phyloP scores from a whole-genome alignment of 2,113 vertebrate genomes.

The Acrocephalus kingi region DNA sequence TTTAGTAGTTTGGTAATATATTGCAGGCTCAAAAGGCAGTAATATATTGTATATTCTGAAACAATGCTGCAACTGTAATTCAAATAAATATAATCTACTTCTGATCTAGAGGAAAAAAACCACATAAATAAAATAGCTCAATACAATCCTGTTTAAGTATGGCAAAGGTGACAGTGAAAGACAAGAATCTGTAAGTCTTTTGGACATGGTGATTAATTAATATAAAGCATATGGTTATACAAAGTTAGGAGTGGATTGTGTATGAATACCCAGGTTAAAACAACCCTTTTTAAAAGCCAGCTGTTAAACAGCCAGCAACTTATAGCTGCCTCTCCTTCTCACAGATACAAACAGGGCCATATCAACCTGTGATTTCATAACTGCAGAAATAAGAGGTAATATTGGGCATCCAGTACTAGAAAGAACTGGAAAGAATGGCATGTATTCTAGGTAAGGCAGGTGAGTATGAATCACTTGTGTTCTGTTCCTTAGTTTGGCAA shows the following conservation, averaged over 20 bases:
- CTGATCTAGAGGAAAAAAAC: neutral
- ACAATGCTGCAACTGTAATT: neutral
- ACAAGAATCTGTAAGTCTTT: neutral
- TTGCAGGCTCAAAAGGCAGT: neutral
- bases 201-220: neutral
- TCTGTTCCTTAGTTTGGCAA: neutral
- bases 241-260: neutral
- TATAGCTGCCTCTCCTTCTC: neutral
- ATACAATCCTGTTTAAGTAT: neutral
- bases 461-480: neutral
- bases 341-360: neutral
- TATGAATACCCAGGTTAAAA: neutral
- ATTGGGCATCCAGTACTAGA: neutral
- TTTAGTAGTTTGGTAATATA: neutral
- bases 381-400: neutral
- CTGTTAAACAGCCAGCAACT: neutral
- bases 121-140: neutral
- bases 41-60: neutral
- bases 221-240: neutral
- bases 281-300: neutral
- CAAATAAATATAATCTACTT: neutral
- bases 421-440: neutral
- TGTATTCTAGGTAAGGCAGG: neutral
- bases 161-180: neutral
- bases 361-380: neutral